A percentile compares a stretch with the other conserved stretches of the same genome.
These are phyloP conservation scores for Xiphorhynchus erythropygius DNA, from an alignment of 2,797 vertebrate species.

Conservation along the genomic window DNA sequence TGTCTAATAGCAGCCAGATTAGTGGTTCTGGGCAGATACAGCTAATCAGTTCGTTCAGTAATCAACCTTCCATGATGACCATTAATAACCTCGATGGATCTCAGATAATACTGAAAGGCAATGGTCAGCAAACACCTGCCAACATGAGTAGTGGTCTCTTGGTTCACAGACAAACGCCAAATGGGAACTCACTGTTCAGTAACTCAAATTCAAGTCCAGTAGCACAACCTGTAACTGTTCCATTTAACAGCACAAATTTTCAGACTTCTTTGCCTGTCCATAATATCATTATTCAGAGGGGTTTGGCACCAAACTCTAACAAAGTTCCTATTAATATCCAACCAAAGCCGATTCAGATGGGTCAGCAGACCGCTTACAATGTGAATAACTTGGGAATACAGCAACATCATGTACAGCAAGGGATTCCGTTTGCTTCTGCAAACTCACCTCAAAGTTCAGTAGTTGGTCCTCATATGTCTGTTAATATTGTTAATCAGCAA, in stretches of 20 bases:
- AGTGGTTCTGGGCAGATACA: conserved; percentile 91
- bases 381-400: conserved; percentile 89
- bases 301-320: conserved; percentile 89
- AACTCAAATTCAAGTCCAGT: conserved; percentile 85
- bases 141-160: conserved; percentile 78
- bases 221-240: conserved; percentile 88
- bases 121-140: conserved; percentile 79
- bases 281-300: conserved; percentile 98
- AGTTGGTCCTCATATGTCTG: conserved; percentile 81
- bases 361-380: conserved; percentile 89
- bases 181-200: conserved; percentile 82
- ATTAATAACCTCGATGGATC: conserved; percentile 94
- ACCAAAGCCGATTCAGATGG: conserved; percentile 91
- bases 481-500: conserved; percentile 82
- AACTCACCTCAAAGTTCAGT: conserved; percentile 83
- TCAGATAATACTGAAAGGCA: conserved; percentile 91
- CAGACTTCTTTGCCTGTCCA: conserved; percentile 90
- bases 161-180: conserved; percentile 81
- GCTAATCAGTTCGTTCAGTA: conserved; percentile 90
- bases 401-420: conserved; percentile 81
- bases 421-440: conserved; percentile 84
- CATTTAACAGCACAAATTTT: conserved; percentile 91
- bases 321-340: conserved; percentile 91
- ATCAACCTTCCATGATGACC: conserved; percentile 91
- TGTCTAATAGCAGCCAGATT: conserved; percentile 86